These are phyloP conservation scores for Cotesia congregata DNA, from an alignment of 2,888 invertebrate genomes.

Conservation along the genomic window DNA sequence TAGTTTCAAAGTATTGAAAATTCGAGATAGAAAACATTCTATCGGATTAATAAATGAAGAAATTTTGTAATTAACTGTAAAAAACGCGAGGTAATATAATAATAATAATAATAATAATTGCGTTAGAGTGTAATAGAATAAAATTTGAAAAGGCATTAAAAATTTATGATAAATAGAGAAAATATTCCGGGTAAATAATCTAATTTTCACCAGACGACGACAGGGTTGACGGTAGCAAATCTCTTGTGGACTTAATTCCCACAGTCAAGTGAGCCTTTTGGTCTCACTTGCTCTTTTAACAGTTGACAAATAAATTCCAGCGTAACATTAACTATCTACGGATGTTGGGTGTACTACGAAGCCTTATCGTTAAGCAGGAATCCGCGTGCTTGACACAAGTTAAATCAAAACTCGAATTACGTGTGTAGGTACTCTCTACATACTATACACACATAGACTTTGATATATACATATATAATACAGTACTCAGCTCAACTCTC, in stretches of 20 bases:
- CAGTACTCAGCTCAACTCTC: neutral
- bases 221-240: constrained; percentile 12
- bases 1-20: neutral
- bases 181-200: constrained; percentile 16
- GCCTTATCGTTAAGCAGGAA: constrained; percentile 24
- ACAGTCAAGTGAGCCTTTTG: constrained; percentile 19
- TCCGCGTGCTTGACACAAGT: constrained; percentile 22
- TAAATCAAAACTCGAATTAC: constrained; percentile 15
- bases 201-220: constrained; percentile 21
- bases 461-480: neutral
- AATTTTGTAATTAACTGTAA: neutral
- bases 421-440: neutral
- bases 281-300: neutral
- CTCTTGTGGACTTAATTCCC: constrained; percentile 26
- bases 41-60: neutral
- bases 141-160: constrained; percentile 8
- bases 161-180: constrained; percentile 27
- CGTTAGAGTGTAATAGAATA: neutral
- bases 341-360: constrained; percentile 15
- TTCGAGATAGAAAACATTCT: too few relatives aligned
- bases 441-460: neutral
- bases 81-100: neutral
- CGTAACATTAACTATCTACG: constrained; percentile 24
- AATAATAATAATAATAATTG: neutral
- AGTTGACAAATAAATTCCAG: constrained; percentile 32